Conservation (phyloP, 2,888 invertebrate species). For the Dinocampus coccinellae region DNA sequence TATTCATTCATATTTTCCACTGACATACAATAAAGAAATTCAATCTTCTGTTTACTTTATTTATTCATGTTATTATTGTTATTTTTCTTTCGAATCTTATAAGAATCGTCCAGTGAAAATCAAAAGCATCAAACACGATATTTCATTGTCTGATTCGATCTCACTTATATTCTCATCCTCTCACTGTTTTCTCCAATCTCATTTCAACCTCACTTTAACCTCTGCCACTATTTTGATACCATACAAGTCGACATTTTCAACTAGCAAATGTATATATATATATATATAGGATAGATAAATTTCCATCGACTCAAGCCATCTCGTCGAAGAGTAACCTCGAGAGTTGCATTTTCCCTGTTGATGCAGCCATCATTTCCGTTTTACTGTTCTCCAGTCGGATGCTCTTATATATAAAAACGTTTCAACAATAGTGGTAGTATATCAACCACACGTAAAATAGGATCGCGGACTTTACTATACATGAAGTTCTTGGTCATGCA, state of each 20-base stretch:
- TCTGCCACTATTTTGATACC: background rate
- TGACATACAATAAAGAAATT: no score
- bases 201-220: background rate
- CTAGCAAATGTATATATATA: background rate
- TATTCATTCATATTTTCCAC: no score
- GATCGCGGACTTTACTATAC: conserved; percentile 27
- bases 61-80: no score
- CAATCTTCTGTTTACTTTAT: no score
- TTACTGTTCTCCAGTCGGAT: conserved; percentile 43
- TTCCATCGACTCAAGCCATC: conserved; percentile 35
- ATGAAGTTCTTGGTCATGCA: conserved; percentile 46
- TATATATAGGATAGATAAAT: background rate
- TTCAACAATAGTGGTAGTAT: background rate
- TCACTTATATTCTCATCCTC: background rate
- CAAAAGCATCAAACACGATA: background rate
- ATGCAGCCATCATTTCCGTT: conserved; percentile 46
- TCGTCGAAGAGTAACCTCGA: conserved; percentile 33
- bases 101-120: background rate
- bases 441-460: conserved; percentile 4
- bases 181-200: background rate
- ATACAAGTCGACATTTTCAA: conserved; percentile 1
- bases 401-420: background rate
- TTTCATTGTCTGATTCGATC: background rate
- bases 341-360: conserved; percentile 32
- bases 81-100: no score